Evolutionary conservation across 35 echinoderm and acorn worm species (phyloP), one percentile per base, ranked within the genome.

Genomic region (Holothuria glaberrima): DNA sequence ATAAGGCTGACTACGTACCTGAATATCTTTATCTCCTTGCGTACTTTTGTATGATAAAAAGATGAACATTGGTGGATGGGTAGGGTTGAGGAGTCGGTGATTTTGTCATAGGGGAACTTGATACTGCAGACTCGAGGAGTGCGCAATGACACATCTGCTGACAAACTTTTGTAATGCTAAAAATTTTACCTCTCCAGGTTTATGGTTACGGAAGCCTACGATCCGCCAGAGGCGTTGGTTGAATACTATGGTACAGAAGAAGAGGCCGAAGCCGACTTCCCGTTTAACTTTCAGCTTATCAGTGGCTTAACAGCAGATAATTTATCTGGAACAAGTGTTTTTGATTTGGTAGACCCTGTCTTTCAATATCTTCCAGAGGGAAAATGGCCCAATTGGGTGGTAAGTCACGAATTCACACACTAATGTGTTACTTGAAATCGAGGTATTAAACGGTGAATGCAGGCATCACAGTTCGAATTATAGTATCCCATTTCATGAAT

Each of bases 301-400:
- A 30, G 56, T 24, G 18, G 12, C 30, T 54, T 97, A 20, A 91
- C 77, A 2, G 57, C 30, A 19, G 95, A 94, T 12, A 91, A 52
- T 44, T 46, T 97, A 18, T 89, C 92, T 12, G 95, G 95, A 18
- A 73, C 16, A 19, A 70, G 64, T 60, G 66, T 97, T 14, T 82
- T 65, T 59, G 50, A 86, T 0, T 52, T 94, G 35, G 95, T 97
- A 3, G 67, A 94, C 28, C 75, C 71, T 21, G 94, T 93, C 76
- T 83, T 97, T 58, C 25, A 54, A 2, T 50, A 74, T 57, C 73
- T 86, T 12, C 86, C 89, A 16, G 59, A 50, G 19, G 92, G 86
- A 13, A 91, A 88, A 72, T 97, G 95, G 95, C 95, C 95, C 36
- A 97, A 97, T 36, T 97, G 92, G 92, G 89, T 97, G 85, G 92